Conservation (phyloP, 2,888 invertebrate genomes). For the Lithosia quadra region DNA sequence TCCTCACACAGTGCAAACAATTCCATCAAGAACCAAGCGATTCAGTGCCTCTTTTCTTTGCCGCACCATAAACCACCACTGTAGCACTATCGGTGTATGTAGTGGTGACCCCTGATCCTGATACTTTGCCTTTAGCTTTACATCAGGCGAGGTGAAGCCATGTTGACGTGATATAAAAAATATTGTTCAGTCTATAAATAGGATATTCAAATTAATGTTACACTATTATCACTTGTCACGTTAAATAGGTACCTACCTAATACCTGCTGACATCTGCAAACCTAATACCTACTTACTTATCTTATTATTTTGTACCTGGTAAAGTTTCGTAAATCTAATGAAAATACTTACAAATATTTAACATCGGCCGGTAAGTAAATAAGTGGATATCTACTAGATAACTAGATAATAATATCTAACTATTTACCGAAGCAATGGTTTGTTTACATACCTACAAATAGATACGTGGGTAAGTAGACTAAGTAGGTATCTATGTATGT, state of each 20-base stretch:
- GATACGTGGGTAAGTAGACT: background rate
- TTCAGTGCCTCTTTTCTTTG: too few species aligned
- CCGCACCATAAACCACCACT: too few species aligned
- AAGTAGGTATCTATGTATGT: too few species aligned
- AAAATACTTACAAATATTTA: slow-evolving; percentile 1
- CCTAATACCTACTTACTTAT: background rate
- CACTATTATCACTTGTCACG: background rate
- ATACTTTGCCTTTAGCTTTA: too few species aligned
- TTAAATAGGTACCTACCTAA: too few species aligned
- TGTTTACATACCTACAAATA: slow-evolving; percentile 1
- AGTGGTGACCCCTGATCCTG: too few species aligned
- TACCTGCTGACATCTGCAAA: slow-evolving; percentile 1
- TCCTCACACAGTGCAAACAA: too few species aligned
- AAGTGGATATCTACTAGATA: background rate
- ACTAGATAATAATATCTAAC: background rate
- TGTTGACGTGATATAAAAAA: too few species aligned
- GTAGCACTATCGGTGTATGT: too few species aligned
- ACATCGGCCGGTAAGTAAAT: slow-evolving; percentile 4
- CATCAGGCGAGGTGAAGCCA: too few species aligned
- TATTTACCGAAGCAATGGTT: slow-evolving; percentile 1
- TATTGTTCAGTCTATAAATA: too few species aligned
- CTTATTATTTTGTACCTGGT: background rate
- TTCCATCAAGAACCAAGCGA: too few species aligned
- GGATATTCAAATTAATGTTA: background rate
- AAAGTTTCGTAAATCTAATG: slow-evolving; percentile 4